A percentile compares a stretch with the other conserved stretches of the same genome.
phyloP scores from a whole-genome alignment of 2,888 invertebrate genomes.

The Drosophila rubida region DNA sequence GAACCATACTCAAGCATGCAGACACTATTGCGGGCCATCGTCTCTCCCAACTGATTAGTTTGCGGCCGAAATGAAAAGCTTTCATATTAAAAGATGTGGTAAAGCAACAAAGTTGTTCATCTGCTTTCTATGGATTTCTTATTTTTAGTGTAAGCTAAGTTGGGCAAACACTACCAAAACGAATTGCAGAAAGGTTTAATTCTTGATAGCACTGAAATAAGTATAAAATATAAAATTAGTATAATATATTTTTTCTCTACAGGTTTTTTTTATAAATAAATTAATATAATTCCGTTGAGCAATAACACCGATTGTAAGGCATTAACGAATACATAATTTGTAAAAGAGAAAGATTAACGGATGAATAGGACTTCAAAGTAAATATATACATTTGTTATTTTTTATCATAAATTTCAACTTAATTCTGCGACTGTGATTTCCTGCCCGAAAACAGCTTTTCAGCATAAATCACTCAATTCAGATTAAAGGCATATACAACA shows the following conservation, averaged over 20 bases:
- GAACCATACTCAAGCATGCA: neutral
- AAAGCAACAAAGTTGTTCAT: neutral
- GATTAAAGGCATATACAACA: neutral
- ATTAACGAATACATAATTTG: too few relatives aligned
- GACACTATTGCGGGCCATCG: neutral
- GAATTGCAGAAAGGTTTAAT: neutral
- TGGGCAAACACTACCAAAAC: neutral
- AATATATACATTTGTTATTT: too few relatives aligned
- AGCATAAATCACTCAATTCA: neutral
- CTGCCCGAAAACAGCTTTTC: neutral
- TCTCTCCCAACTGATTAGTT: neutral
- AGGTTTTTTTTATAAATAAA: too few relatives aligned
- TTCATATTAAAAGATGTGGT: neutral
- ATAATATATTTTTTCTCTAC: too few relatives aligned
- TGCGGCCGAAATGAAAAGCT: neutral
- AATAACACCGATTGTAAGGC: too few relatives aligned
- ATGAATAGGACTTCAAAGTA: too few relatives aligned
- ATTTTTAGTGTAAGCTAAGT: neutral
- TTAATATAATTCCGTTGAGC: too few relatives aligned
- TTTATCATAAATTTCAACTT: too few relatives aligned
- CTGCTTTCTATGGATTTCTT: neutral
- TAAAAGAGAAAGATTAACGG: too few relatives aligned
- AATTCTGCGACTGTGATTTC: too few relatives aligned
- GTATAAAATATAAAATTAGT: too few relatives aligned
- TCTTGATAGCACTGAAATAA: neutral